Base-by-base conservation (phyloP, 2,888 invertebrate species). In the Spisula subtruncata region DNA sequence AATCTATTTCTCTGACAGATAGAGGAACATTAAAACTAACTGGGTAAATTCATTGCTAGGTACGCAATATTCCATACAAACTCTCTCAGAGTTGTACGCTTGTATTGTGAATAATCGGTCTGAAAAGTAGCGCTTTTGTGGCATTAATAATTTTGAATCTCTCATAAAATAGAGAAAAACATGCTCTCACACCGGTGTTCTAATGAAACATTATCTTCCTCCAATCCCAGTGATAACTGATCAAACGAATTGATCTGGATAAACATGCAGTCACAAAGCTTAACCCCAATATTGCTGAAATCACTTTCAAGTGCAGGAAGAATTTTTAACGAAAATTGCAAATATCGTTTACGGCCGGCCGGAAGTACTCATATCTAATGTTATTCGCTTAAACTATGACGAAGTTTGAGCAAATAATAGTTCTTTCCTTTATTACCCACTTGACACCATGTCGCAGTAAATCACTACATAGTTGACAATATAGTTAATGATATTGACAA, bases 361-460 rank as follows among this genome's bases (percentile, higher is more conserved):
- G 83, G 83, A 83, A 83, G 25, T 83, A 41, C 41, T 71, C 60
- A 56, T 48, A 71, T 66, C 20, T 48, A 71, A 71, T 83, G 41
- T 66, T 83, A 83, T 83, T 83, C 71, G 71, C 71, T 41, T 83
- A 46, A 66, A 83, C 48, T 6, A 6, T n/a, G 60, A 71, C 41
- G n/a, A 35, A 6, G 41, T 66, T 48, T 48, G 46, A 60, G 29
- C 83, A 83, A 83, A 71, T 83, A 71, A 60, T n/a, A n/a, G 56
- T 29, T 51, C 29, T 81, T 81, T 81, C 54, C 54, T 14, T 51
- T 54, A 81, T 48, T 81, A 75, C 14, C 29, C 32, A 75, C 75
- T 75, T 32, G 75, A 32, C 75, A 75, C 75, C 1, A 35, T 25
- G 32, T 75, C 18, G 18, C 35, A 35, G 75, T 75, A 75, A 75